A percentile compares a stretch with the other conserved stretches of the same genome.
Conservation (phyloP, 2,797 vertebrate species). For the Macroramphosus scolopax region DNA sequence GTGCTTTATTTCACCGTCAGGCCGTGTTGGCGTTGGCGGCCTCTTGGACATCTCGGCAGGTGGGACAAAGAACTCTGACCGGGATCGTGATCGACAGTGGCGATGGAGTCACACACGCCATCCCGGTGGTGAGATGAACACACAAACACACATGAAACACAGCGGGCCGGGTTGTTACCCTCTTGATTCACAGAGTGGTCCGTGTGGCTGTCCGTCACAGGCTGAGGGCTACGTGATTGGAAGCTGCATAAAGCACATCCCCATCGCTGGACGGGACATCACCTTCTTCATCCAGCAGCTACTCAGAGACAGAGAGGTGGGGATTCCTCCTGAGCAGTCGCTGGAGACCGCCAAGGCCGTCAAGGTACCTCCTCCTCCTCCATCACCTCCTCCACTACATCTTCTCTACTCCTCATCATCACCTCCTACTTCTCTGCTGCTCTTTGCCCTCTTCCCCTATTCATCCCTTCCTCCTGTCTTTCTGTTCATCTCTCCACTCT, state of each 20-base stretch:
- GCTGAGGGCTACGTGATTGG: slow-evolving; percentile 95
- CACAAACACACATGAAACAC: too few relatives aligned
- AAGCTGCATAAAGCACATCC: slow-evolving; percentile 97
- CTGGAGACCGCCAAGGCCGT: slow-evolving; percentile 94
- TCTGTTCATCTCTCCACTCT: too few relatives aligned
- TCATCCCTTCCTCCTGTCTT: too few relatives aligned
- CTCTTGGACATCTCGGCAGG: slow-evolving; percentile 97
- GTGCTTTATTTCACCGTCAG: too few relatives aligned
- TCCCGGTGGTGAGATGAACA: slow-evolving; percentile 94
- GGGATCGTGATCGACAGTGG: slow-evolving; percentile 97
- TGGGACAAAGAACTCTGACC: slow-evolving; percentile 92
- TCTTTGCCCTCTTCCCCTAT: too few relatives aligned
- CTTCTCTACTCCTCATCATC: too few relatives aligned
- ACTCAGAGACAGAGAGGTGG: slow-evolving; percentile 90
- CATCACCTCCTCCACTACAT: too few relatives aligned
- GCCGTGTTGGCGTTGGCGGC: slow-evolving; percentile 93
- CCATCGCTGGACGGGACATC: slow-evolving; percentile 92
- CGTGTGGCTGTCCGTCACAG: slow-evolving; percentile 67
- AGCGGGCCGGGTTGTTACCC: too few relatives aligned
- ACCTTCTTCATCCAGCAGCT: slow-evolving; percentile 96
- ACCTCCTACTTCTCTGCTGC: too few relatives aligned
- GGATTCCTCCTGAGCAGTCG: slow-evolving; percentile 92
- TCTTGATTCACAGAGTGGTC: too few relatives aligned
- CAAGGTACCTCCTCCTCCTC: too few relatives aligned
- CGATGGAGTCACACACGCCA: slow-evolving; percentile 95